A percentile compares a stretch with the other conserved stretches of the same genome.
Conservation (phyloP, 1,140 invertebrate genomes). For the Aphidius gifuensis region DNA sequence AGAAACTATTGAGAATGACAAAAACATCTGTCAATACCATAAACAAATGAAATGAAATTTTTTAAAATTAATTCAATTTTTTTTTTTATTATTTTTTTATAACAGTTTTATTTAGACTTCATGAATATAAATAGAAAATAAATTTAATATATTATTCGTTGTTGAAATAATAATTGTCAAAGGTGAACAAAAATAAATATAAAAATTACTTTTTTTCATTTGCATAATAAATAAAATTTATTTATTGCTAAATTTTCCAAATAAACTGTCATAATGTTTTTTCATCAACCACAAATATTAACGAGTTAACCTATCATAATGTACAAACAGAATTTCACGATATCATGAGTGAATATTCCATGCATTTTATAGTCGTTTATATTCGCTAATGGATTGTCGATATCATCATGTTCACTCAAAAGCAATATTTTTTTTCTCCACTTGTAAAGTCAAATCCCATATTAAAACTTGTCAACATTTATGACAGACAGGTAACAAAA, state of each 20-base stretch:
- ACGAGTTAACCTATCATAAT: constrained; percentile 5
- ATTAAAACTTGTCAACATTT: constrained; percentile 38
- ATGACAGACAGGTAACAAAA: constrained; percentile 38
- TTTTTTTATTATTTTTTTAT: background rate
- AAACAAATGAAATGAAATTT: too few species aligned
- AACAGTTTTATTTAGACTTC: background rate
- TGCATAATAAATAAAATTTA: constrained; percentile 10
- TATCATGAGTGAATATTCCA: constrained; percentile 20
- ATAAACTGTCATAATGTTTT: constrained; percentile 20
- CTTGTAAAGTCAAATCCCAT: constrained; percentile 34
- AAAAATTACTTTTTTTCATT: background rate
- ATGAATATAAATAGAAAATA: background rate
- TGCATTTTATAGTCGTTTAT: constrained; percentile 22
- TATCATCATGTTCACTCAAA: constrained; percentile 36
- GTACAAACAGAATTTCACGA: constrained; percentile 22
- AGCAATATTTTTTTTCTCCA: constrained; percentile 30
- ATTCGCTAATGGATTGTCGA: constrained; percentile 29
- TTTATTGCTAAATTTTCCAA: constrained; percentile 15
- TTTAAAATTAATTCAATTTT: background rate
- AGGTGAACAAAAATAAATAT: too few species aligned
- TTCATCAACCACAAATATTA: constrained; percentile 19
- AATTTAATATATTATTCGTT: constrained; percentile 3
- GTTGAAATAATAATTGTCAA: too few species aligned
- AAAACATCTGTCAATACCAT: too few species aligned
- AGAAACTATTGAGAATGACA: too few species aligned